Evolutionary conservation across 2,888 invertebrate genomes (phyloP).

Genomic region (Archaeoteleia sp.): DNA sequence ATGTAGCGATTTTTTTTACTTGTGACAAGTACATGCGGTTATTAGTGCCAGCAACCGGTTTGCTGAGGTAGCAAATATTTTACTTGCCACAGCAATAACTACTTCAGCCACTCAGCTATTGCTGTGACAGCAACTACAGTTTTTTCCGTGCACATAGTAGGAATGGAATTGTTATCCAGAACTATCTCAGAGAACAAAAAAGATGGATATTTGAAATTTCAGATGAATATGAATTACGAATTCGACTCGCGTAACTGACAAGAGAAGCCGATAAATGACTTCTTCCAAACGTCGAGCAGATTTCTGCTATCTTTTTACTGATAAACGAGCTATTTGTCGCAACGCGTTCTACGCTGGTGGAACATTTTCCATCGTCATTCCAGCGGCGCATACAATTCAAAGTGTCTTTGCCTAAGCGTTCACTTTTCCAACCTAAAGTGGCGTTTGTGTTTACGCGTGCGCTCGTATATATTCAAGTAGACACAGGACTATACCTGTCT

Average conservation of each 20-base stretch:
- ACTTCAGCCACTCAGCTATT: too few species aligned
- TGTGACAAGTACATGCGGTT: too few species aligned
- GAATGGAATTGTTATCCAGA: conserved; percentile 18
- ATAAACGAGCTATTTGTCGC: conserved; percentile 69
- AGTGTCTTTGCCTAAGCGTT: conserved; percentile 33
- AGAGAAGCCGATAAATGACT: conserved; percentile 71
- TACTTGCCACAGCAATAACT: too few species aligned
- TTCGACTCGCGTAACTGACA: conserved; percentile 38
- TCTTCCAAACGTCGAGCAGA: conserved; percentile 62
- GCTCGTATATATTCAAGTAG: conserved; percentile 49
- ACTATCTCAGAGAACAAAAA: too few species aligned
- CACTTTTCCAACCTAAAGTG: conserved; percentile 45
- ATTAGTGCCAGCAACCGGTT: too few species aligned
- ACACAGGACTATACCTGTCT: conserved; percentile 43
- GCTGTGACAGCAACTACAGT: too few species aligned
- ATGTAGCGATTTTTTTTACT: too few species aligned
- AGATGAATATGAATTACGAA: conserved; percentile 35
- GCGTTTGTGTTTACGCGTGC: conserved; percentile 44
- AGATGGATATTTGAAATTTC: too few species aligned
- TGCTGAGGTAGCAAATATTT: too few species aligned
- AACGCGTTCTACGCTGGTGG: conserved; percentile 19
- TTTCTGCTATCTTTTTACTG: conserved; percentile 66
- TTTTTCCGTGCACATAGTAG: too few species aligned
- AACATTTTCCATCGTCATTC: conserved; percentile 32
- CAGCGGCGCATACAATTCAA: conserved; percentile 40